Evolutionary conservation across 1,140 invertebrate genomes (phyloP).

Genomic region (Meloidogyne hapla): DNA sequence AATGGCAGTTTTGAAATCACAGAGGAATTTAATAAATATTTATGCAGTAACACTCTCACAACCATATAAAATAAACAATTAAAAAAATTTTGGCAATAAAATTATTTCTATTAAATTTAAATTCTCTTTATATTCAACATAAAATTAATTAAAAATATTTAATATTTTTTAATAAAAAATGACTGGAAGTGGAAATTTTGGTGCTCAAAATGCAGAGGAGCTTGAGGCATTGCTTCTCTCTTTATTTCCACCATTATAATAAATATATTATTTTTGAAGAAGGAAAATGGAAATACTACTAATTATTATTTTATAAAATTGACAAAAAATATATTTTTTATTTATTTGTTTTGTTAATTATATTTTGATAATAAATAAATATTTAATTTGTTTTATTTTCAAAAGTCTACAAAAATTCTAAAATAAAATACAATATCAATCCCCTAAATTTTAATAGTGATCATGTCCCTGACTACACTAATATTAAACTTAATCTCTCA

Average conservation of each 20-base stretch:
- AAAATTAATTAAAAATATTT: neutral
- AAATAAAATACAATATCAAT: too few relatives aligned
- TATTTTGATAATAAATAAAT: too few relatives aligned
- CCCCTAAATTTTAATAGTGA: too few relatives aligned
- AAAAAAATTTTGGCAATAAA: neutral
- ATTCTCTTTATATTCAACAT: neutral
- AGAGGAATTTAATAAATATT: conserved; percentile 3
- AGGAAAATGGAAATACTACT: too few relatives aligned
- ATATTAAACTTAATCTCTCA: too few relatives aligned
- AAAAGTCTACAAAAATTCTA: too few relatives aligned
- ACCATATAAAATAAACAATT: neutral
- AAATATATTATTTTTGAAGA: too few relatives aligned
- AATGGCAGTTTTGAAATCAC: conserved; percentile 5
- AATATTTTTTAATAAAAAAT: neutral
- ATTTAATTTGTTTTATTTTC: too few relatives aligned
- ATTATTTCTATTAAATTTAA: neutral
- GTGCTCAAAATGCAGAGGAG: neutral
- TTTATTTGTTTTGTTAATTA: too few relatives aligned
- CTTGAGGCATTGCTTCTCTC: neutral
- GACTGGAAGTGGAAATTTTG: neutral
- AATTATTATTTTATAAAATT: too few relatives aligned
- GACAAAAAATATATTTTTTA: too few relatives aligned
- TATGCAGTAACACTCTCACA: neutral
- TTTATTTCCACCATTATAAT: neutral
- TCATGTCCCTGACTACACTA: too few relatives aligned